phyloP scores from a whole-genome alignment of 2,113 vertebrate genomes.

The Cyphomyrus plagiostoma region DNA sequence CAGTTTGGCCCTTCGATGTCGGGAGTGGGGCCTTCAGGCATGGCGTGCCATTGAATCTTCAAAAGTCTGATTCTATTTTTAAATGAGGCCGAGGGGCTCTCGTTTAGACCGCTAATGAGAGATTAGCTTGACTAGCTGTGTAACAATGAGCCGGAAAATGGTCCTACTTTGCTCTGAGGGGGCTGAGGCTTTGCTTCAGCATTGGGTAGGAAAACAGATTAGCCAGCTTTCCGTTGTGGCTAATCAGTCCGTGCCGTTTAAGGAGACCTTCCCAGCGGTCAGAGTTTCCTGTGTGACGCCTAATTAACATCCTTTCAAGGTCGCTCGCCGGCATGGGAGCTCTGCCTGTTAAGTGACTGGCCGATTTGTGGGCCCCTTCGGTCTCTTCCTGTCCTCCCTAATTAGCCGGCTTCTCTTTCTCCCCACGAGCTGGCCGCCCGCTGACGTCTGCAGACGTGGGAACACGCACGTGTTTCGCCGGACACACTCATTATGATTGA shows the following conservation, averaged over 20 bases:
- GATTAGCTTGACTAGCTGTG: conserved; percentile 59
- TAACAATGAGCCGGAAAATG: conserved; percentile 57
- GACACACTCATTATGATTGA: conserved; percentile 7
- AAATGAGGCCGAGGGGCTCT: conserved; percentile 42
- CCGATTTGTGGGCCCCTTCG: neutral
- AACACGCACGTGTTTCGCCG: neutral
- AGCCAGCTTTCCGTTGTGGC: conserved; percentile 48
- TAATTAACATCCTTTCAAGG: conserved; percentile 15
- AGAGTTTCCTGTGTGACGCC: neutral
- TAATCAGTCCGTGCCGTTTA: conserved; percentile 41
- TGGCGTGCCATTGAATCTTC: conserved; percentile 33
- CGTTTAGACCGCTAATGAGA: conserved; percentile 62
- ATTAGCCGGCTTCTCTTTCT: neutral
- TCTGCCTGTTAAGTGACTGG: neutral
- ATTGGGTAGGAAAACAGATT: conserved; percentile 57
- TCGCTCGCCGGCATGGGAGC: neutral
- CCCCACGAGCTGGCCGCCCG: neutral
- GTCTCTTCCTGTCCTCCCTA: neutral
- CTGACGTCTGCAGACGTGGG: neutral
- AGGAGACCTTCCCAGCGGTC: conserved; percentile 35
- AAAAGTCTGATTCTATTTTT: conserved; percentile 30
- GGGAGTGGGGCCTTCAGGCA: neutral
- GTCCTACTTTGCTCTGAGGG: conserved; percentile 39
- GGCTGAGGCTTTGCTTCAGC: conserved; percentile 27
- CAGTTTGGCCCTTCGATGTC: neutral